Evolutionary conservation across 2,113 vertebrate genomes (phyloP).

Genomic region (Podarcis cretensis): DNA sequence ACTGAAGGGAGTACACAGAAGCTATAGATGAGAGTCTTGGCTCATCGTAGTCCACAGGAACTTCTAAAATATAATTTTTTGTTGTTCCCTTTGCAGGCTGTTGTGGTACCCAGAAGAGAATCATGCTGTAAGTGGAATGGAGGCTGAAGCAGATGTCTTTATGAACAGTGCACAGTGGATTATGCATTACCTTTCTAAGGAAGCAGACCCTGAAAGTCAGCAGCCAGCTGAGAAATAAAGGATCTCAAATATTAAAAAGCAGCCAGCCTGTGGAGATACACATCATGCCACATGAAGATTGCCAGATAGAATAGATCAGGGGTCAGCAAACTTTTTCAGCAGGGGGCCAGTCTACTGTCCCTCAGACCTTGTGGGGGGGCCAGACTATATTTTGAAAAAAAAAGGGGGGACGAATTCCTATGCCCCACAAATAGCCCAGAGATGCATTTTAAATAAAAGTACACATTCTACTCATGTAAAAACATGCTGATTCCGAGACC

Average conservation of each 20-base stretch:
- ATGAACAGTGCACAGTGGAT: conserved; percentile 80
- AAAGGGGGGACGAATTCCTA: too few relatives aligned
- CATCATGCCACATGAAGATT: background rate
- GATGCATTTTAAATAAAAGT: too few relatives aligned
- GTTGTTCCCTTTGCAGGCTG: conserved; percentile 66
- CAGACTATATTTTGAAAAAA: too few relatives aligned
- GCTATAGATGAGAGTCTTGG: background rate
- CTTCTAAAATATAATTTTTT: background rate
- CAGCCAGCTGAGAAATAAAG: accelerated
- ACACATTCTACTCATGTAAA: too few relatives aligned
- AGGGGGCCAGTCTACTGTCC: too few relatives aligned
- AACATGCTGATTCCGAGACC: too few relatives aligned
- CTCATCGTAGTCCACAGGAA: background rate
- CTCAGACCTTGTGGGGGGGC: too few relatives aligned
- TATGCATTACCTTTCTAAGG: conserved; percentile 68
- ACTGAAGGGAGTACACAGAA: too few relatives aligned
- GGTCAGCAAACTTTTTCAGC: too few relatives aligned
- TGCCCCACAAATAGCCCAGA: too few relatives aligned
- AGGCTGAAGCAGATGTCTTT: conserved; percentile 79
- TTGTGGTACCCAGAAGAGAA: conserved; percentile 83
- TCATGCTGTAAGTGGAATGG: conserved; percentile 78
- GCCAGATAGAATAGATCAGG: too few relatives aligned
- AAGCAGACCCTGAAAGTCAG: accelerated
- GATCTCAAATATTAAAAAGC: background rate
- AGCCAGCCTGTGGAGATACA: background rate